Base-by-base conservation (phyloP, 2,113 vertebrate species). In the Phoenicopterus ruber region DNA sequence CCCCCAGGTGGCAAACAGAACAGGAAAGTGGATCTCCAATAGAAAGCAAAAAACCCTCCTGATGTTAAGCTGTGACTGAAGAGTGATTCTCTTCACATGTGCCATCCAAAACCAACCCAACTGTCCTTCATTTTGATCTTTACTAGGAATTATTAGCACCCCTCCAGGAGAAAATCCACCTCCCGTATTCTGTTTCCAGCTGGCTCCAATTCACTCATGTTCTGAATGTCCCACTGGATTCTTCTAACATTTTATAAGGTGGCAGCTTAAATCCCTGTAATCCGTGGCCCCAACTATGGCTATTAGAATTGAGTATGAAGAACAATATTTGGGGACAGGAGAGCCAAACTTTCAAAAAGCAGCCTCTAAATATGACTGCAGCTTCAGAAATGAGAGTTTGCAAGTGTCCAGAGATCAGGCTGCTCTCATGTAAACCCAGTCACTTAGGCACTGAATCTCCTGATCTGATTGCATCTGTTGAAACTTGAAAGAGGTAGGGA, bases 151-250 rank as follows among this genome's bases (percentile, higher is more conserved):
- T 95, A 94, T 87, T 93, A 97, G 57, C 90, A 85, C 82, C 70
- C 26, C 61, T 82, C 49, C 87, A 94, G 81, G 52, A 96, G 84
- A 96, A 96, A 96, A 96, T 94, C 96, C 50, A 86, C 67, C 96
- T 80, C 90, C 93, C 92, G 58, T 95, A 95, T 96, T 96, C 90
- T 90, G 76, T 95, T 96, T 93, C 96, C 87, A 95, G 92, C 79
- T 95, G 93, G 88, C 93, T 96, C 79, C 38, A 83, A 90, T 94
- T 82, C 94, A 93, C 62, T 95, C 87, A n/a, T 82, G 84, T 94
- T 96, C 93, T 78, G 54, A 96, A 90, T 93, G 80, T 88, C 92
- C 79, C 95, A 81, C 59, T 94, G 85, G 67, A 86, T 92, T 91
- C 90, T 88, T 93, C 54, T 92, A 95, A 81, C 46, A 71, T 93